Percentiles rank a stretch among this genome's conserved stretches.
Conservation (phyloP, 2,113 vertebrate species). For the Sciurus niger region DNA sequence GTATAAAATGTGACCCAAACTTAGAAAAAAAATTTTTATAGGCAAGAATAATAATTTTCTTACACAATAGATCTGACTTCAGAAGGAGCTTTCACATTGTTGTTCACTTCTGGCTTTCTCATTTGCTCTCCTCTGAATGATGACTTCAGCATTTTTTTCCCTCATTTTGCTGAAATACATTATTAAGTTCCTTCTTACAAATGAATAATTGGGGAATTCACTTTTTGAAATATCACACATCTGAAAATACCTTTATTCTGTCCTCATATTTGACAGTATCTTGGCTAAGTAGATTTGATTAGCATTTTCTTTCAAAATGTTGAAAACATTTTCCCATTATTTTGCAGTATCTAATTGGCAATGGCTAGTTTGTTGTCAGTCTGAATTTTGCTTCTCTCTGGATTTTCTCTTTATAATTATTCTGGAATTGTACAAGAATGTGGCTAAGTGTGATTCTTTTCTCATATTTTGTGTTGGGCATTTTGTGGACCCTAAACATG, state of each 20-base stretch:
- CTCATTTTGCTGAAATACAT: not conserved
- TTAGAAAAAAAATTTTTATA: not conserved
- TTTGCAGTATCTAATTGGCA: not conserved
- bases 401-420: constrained; percentile 14
- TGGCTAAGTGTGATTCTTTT: not conserved
- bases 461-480: not conserved
- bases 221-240: not conserved
- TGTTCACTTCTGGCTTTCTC: not conserved
- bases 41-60: too few species aligned
- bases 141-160: not conserved
- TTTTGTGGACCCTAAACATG: not conserved
- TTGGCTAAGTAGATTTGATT: not conserved
- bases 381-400: not conserved
- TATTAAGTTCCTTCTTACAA: not conserved
- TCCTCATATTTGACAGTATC: constrained; percentile 21
- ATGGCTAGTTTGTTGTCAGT: not conserved
- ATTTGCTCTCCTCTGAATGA: not conserved
- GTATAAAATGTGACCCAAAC: not conserved
- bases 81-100: not conserved
- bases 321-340: not conserved
- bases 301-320: constrained; percentile 58
- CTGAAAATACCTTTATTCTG: constrained; percentile 34
- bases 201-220: not conserved
- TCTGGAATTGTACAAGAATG: not conserved
- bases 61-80: not conserved